Evolutionary conservation across 2,797 vertebrate genomes (phyloP).

Genomic region (Labroides dimidiatus): DNA sequence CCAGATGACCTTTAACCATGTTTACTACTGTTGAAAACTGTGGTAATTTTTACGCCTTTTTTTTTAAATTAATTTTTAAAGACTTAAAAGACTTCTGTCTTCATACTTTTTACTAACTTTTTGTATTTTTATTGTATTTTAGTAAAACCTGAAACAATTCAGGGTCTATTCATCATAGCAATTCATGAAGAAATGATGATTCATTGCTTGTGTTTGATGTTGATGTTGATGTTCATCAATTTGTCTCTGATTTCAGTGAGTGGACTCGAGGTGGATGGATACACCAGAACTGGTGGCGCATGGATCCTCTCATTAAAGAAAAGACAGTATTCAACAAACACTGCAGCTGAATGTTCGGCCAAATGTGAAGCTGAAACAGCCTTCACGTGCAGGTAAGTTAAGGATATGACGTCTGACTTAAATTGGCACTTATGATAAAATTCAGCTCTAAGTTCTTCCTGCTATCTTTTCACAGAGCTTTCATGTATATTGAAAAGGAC

Average conservation of each 20-base stretch:
- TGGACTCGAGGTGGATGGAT: slow-evolving; percentile 63
- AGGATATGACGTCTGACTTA: no score
- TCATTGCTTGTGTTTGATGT: neutral
- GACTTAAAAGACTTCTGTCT: no score
- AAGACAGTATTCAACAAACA: slow-evolving; percentile 49
- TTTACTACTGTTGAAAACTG: no score
- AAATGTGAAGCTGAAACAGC: slow-evolving; percentile 75
- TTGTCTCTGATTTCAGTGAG: slow-evolving; percentile 48
- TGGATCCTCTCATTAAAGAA: slow-evolving; percentile 74
- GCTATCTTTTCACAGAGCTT: slow-evolving; percentile 81
- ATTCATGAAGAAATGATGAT: no score
- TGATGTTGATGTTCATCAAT: neutral
- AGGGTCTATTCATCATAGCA: no score
- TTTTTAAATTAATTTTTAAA: no score
- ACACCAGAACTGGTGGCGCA: slow-evolving; percentile 81
- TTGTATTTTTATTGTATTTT: no score
- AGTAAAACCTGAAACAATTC: no score
- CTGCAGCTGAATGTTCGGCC: slow-evolving; percentile 63
- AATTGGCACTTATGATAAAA: no score
- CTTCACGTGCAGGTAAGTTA: slow-evolving; percentile 81
- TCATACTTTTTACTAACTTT: no score
- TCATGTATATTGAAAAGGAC: slow-evolving; percentile 89
- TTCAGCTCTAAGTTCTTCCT: neutral
- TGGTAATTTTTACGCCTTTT: no score
- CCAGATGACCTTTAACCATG: no score